Base-by-base conservation (phyloP, 2,797 vertebrate species). In the Lates japonicus region DNA sequence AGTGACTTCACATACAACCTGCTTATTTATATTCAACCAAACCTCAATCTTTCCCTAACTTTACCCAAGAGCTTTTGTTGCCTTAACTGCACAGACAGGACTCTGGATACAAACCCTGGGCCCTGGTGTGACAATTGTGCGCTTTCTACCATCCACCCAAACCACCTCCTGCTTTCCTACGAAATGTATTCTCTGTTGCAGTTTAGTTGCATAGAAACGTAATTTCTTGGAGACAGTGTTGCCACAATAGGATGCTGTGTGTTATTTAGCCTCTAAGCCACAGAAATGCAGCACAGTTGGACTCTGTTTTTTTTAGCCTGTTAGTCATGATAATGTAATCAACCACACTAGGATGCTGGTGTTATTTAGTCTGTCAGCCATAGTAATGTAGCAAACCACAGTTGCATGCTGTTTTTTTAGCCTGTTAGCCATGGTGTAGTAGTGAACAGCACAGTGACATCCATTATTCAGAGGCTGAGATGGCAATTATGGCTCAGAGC, bases 401-500 rank as follows among this genome's bases (percentile, higher is more conserved):
- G 96, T 95, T 94, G 95, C 96, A 97, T 97, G 87, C 81, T 72
- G 78, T 76, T 92, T 74, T 88, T 72, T 75, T 80, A 93, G 95
- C 95, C 95, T 95, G 96, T 96, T 97, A 97, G 97, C 97, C 96
- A 91, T 95, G 94, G 95, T 95, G 96, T 97, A 96, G 85, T 95
- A 95, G 97, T 96, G 97, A 98, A 97, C 95, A 95, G 96, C 97
- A 96, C 96, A 96, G 96, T 89, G 93, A 93, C 96, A 99, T 99
- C 97, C 98, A 99, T 99, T 98, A 99, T 99, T 99, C 98, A 99
- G 96, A 95, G 96, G 96, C 97, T 97, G 97, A 98, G 98, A 99
- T 97, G 98, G 97, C 98, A 99, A 99, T 99, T 99, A 99, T 98
- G 97, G 97, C 97, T 96, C 97, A 96, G 97, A 98, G 98, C 97